Evolutionary conservation across 2,888 invertebrate species (phyloP).

Genomic region (Tipula confusa): DNA sequence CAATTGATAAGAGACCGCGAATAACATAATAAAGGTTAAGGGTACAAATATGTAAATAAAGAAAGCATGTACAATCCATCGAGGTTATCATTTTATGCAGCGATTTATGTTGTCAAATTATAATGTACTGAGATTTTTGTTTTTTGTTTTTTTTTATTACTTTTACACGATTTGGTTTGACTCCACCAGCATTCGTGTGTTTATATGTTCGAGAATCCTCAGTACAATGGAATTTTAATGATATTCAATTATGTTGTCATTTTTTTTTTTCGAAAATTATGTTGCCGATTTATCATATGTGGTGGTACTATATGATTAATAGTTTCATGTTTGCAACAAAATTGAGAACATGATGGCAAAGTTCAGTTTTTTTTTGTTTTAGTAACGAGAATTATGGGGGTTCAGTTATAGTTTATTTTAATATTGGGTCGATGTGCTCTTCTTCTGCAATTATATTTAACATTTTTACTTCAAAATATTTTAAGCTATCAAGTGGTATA

Average conservation of each 20-base stretch:
- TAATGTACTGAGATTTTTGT: neutral
- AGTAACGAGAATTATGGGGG: neutral
- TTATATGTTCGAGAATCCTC: neutral
- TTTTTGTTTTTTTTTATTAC: neutral
- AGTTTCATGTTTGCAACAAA: neutral
- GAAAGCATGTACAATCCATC: neutral
- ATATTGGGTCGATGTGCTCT: too few species aligned
- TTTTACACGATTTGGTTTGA: neutral
- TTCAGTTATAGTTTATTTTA: too few species aligned
- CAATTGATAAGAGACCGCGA: slow-evolving; percentile 3
- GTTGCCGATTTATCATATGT: neutral
- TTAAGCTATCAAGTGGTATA: too few species aligned
- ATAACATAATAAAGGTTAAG: neutral
- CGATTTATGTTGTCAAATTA: slow-evolving; percentile 25
- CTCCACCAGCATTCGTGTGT: neutral
- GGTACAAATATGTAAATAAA: neutral
- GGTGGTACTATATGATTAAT: neutral
- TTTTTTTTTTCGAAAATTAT: neutral
- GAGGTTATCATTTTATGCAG: neutral
- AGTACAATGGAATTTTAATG: neutral
- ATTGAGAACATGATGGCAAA: neutral
- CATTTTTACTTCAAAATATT: too few species aligned
- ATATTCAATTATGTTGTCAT: neutral
- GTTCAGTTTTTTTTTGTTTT: neutral
- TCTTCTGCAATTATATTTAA: too few species aligned